Evolutionary conservation across 2,113 vertebrate genomes (phyloP), one percentile per base, ranked within the genome.

Genomic region (Fulmarus glacialis): DNA sequence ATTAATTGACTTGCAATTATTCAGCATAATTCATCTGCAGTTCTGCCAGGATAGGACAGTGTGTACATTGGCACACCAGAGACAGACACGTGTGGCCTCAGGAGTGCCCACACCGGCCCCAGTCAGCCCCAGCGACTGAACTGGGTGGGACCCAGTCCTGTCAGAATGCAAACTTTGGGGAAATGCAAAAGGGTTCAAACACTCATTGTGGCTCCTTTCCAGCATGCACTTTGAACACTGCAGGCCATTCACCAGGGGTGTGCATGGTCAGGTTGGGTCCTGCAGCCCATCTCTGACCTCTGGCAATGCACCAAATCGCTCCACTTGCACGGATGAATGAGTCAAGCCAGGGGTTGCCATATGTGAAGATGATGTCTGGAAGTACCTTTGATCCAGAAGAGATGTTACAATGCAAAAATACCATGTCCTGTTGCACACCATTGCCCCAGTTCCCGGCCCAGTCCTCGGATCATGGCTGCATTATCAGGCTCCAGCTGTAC

Each of bases 381-480:
- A 58, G 27, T 18, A 7, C 42, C 47, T 62, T 45, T 58, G 45
- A 12, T 40, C 56, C 67, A 40, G 15, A 60, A 78, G 17, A 82
- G 12, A 15, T 18, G 24, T 42, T 24, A 3, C 34, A 40, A 16
- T 11, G 12, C 55, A 30, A 42, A 42, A 89, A 34, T 32, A 21
- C 22, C 29, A 24, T 0, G 0, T 80, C 43, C 36, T 7, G 0
- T 4, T 11, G 16, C 47, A n/a, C 53, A 47, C 8, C 40, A 10
- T 1, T 50, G 29, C 36, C 40, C 45, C 58, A 26, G 7, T 14
- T 22, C 68, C 42, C 15, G 1, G 0, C 30, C 45, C 36, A 4
- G 9, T 26, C 74, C 36, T 29, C 0, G 0, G 18, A 32, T 43
- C 29, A 4, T 4, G 17, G 48, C 45, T 64, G 48, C 27, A 10